Evolutionary conservation across 30 jellyfish, hydroid and myxozoan species (phyloP).

Genomic region (Chrysaora quinquecirrha): DNA sequence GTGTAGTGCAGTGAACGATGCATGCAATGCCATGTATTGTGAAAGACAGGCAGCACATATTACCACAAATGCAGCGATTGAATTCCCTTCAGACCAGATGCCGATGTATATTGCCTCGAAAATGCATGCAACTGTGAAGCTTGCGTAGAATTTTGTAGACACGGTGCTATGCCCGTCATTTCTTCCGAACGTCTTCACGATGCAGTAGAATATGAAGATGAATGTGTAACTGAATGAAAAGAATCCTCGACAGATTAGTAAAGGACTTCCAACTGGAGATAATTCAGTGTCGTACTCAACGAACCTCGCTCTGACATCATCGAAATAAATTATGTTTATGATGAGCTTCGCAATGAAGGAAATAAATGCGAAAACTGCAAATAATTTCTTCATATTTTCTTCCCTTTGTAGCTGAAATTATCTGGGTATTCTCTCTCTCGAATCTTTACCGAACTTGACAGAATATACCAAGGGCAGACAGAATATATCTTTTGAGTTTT

Average conservation of each 20-base stretch:
- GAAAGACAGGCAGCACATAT: constrained; percentile 22
- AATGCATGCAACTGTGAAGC: constrained; percentile 32
- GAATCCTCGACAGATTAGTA: constrained; percentile 22
- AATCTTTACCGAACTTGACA: too few relatives aligned
- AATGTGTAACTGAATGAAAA: constrained; percentile 33
- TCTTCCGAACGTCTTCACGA: constrained; percentile 21
- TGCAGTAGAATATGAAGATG: constrained; percentile 15
- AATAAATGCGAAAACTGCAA: constrained; percentile 21
- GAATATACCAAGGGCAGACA: too few relatives aligned
- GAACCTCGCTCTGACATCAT: constrained; percentile 11
- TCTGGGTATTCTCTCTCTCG: too few relatives aligned
- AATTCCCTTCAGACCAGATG: constrained; percentile 36
- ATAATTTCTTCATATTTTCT: constrained; percentile 23
- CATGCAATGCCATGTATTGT: constrained; percentile 31
- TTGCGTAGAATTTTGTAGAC: constrained; percentile 9
- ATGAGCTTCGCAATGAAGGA: constrained; percentile 13
- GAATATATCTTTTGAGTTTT: too few relatives aligned
- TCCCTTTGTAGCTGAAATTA: too few relatives aligned
- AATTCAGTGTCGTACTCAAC: constrained; percentile 31
- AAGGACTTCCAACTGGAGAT: constrained; percentile 53
- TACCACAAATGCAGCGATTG: constrained; percentile 19
- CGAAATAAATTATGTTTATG: constrained; percentile 6
- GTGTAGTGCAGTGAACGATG: constrained; percentile 45
- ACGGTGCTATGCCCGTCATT: background rate
- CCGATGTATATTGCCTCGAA: constrained; percentile 19